Base-by-base conservation (phyloP, 2,797 vertebrate genomes). In the Rhadinocentrus ornatus region DNA sequence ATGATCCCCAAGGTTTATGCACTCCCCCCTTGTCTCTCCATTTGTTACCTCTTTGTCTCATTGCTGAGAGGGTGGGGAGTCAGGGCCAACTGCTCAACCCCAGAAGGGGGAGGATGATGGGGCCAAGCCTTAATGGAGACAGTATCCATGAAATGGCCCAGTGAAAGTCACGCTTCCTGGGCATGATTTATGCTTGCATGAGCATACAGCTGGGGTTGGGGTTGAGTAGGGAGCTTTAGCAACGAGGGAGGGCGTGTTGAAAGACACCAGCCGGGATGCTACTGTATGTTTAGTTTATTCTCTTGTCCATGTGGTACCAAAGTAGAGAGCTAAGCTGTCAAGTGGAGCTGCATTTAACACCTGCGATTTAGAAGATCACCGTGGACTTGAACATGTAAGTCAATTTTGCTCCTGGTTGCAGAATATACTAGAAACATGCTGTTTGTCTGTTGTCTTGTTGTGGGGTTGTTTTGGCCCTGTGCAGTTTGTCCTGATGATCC, bases 21-120 rank as follows among this genome's bases (percentile, higher is more conserved):
- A 10, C 67, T 65, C 74, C 64, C 70, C 69, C 56, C 84, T 91
- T 90, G 86, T 88, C 79, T 84, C 65, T 77, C 86, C 80, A 86
- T 92, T 93, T 92, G 89, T 86, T 82, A 75, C 77, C 84, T 84
- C 89, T 93, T 94, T 93, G 92, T 94, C 82, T 88, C 86, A 85
- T 78, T 77, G 76, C 77, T 60, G 81, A 68, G 80, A 78, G 89
- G 83, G 82, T 69, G 84, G 83, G 76, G 84, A 80, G 87, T 83
- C 80, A 77, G 81, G 84, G 87, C 84, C 83, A 81, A 82, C 64
- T 82, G 84, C 85, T 54, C 83, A 83, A 87, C 80, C 88, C 78
- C 77, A 73, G 58, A 62, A 67, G 27, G 32, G 37, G 64, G 52
- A 50, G 72, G 56, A 20, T 72, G 73, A 57, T 64, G 57, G 67